Base-by-base conservation (phyloP, 2,113 vertebrate species). In the Phyllostomus discolor region DNA sequence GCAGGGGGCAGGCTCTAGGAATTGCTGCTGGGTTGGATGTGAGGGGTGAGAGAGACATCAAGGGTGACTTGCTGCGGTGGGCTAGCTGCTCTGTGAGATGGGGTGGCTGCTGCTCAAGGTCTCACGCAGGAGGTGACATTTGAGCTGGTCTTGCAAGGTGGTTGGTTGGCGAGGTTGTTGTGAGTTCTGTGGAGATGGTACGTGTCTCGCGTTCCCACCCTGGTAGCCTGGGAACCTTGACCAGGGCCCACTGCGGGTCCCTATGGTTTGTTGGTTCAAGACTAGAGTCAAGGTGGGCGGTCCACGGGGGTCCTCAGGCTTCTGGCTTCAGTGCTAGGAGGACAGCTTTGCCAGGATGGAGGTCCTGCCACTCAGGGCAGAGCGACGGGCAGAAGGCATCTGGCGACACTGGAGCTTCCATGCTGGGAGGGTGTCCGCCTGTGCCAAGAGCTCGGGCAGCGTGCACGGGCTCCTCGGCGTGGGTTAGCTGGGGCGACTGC, bases 401-500 rank as follows among this genome's bases (percentile, higher is more conserved):
- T 54, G 31, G 88, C 48, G 66, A 19, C 43, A 33, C 50, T 52
- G 38, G 57, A 50, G 43, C 35, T 92, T 28, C 43, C 24, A 41
- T 48, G 11, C 6, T 28, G 46, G 70, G 75, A 38, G 48, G 69
- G 84, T 33, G 2, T 85, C 75, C 43, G 67, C 79, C 81, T 81
- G 6, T 50, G 52, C 93, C 8, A 28, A 78, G 46, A 64, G 81
- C 9, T 52, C 16, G 83, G 82, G 79, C 69, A 54, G 31, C 54
- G 75, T 46, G 33, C 69, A 79, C 73, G n/a, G 83, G 92, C 66
- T 31, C 46, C 82, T 86, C 14, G 50, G 72, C 57, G 92, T 84
- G 69, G 69, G 90, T 90, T 90, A 78, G 70, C 84, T 38, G 28
- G 95, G 43, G 52, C 57, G 62, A 94, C 90, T 94, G 94, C 90